phyloP scores from a whole-genome alignment of 2,888 invertebrate species.

The Agonopterix arenella region DNA sequence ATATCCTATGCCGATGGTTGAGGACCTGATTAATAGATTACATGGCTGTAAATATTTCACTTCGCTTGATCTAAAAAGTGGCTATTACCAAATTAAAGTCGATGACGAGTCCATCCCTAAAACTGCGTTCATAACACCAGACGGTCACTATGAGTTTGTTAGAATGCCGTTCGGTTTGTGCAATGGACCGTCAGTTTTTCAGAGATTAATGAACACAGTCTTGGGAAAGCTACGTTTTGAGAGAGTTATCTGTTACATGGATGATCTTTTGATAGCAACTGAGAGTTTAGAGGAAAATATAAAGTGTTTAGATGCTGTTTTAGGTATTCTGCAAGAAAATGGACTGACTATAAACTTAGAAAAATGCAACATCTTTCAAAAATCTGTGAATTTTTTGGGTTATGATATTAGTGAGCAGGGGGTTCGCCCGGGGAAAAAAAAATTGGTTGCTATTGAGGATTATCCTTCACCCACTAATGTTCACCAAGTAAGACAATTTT shows the following conservation, averaged over 20 bases:
- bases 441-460: constrained; percentile 7
- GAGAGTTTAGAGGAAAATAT: constrained; percentile 11
- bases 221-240: constrained; percentile 5
- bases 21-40: constrained; percentile 26
- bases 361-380: constrained; percentile 7
- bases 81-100: background rate
- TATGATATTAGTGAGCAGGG: constrained; percentile 9
- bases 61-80: constrained; percentile 7
- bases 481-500: constrained; percentile 25
- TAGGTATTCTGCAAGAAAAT: constrained; percentile 7
- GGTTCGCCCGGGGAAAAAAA: too few species aligned
- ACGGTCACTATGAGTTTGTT: constrained; percentile 25
- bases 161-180: constrained; percentile 19
- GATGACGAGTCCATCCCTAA: constrained; percentile 20
- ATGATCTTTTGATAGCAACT: constrained; percentile 24
- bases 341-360: constrained; percentile 12
- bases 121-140: constrained; percentile 30
- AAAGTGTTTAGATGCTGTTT: constrained; percentile 6
- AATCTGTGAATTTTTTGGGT: constrained; percentile 6
- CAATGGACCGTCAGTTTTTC: constrained; percentile 27
- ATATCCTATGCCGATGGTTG: constrained; percentile 24
- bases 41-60: constrained; percentile 20
- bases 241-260: constrained; percentile 18
- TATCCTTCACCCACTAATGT: constrained; percentile 9
- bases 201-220: constrained; percentile 18